Evolutionary conservation across 1,140 invertebrate species (phyloP).

Genomic region (Neodiprion virginianus): DNA sequence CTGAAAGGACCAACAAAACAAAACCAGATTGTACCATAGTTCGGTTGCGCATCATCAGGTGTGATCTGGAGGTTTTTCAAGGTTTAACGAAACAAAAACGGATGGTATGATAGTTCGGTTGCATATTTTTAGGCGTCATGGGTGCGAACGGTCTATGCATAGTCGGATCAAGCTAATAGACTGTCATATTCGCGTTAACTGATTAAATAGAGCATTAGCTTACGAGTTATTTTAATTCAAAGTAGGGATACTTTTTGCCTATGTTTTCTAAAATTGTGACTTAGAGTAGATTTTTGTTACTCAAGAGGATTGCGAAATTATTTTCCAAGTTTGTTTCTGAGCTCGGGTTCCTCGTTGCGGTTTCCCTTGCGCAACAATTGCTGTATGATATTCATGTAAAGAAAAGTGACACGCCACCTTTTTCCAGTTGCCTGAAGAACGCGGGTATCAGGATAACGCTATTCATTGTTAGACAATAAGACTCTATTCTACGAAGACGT

Average conservation of each 20-base stretch:
- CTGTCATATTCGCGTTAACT: no score
- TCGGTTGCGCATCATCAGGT: no score
- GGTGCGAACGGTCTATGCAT: background rate
- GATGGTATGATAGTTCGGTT: background rate
- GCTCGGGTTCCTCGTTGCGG: background rate
- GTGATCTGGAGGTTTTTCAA: no score
- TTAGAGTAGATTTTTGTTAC: background rate
- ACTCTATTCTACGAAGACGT: background rate
- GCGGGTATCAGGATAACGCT: background rate
- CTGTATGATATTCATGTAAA: background rate
- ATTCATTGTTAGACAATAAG: slow-evolving; percentile 1
- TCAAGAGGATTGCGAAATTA: background rate
- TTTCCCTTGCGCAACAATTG: background rate
- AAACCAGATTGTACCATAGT: no score
- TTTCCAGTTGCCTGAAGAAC: background rate
- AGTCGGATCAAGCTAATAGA: background rate
- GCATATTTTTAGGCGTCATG: background rate
- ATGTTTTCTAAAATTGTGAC: no score
- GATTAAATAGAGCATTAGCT: no score
- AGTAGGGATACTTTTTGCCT: no score
- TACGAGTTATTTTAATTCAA: no score
- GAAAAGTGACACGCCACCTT: background rate
- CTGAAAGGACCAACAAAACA: no score
- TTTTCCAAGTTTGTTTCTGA: background rate
- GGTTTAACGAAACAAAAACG: background rate